Evolutionary conservation across 2,113 vertebrate species (phyloP).

Genomic region (Tricholaema leucomelas): DNA sequence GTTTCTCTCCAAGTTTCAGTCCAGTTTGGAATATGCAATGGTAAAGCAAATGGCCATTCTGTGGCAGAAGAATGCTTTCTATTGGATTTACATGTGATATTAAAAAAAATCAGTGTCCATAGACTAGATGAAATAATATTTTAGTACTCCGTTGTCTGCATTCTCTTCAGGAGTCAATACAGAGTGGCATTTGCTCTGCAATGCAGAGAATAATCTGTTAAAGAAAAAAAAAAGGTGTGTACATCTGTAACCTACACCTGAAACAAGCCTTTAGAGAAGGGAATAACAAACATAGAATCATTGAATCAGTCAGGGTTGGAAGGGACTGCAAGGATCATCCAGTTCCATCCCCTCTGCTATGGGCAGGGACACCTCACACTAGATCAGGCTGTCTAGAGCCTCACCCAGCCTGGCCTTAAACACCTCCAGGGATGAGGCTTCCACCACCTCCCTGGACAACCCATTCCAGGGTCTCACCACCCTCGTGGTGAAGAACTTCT

Average conservation of each 20-base stretch:
- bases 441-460: too few species aligned
- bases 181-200: slow-evolving; percentile 36
- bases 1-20: not conserved
- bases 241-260: slow-evolving; percentile 2
- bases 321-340: too few species aligned
- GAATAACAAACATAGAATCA: not conserved
- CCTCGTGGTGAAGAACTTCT: too few species aligned
- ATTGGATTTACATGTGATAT: slow-evolving; percentile 38
- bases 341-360: too few species aligned
- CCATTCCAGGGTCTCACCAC: too few species aligned
- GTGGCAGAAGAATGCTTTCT: not conserved
- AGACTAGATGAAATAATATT: slow-evolving; percentile 43
- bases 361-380: too few species aligned
- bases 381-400: too few species aligned
- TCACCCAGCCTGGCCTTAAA: too few species aligned
- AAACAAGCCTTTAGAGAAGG: not conserved
- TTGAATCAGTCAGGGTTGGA: too few species aligned
- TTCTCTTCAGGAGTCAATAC: slow-evolving; percentile 25
- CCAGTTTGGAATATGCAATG: not conserved
- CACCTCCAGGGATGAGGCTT: too few species aligned
- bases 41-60: not conserved
- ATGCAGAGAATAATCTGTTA: slow-evolving; percentile 69
- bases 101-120: slow-evolving; percentile 26
- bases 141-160: slow-evolving; percentile 16
- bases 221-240: not conserved